Percentiles rank a stretch among this genome's conserved stretches.
Evolutionary conservation across 2,797 vertebrate species (phyloP).

Genomic region (Lagorchestes hirsutus): DNA sequence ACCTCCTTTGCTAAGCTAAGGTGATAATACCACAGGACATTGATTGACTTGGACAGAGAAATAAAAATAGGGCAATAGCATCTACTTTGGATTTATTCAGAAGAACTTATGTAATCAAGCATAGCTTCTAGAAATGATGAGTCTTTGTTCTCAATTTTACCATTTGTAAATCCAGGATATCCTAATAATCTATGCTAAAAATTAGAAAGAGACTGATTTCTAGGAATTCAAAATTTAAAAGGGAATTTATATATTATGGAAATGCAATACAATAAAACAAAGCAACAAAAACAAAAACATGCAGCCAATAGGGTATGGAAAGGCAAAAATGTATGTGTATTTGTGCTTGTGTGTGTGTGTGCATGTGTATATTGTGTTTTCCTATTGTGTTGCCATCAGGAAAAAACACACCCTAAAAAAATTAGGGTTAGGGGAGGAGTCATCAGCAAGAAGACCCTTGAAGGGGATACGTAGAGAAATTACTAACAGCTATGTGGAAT

Average conservation of each 20-base stretch:
- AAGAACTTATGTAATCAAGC: neutral
- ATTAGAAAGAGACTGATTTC: neutral
- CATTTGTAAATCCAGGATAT: neutral
- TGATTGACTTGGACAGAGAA: neutral
- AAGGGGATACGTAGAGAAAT: neutral
- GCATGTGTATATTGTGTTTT: too few species aligned
- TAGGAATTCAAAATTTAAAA: neutral
- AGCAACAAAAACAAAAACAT: neutral
- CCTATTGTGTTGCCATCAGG: neutral
- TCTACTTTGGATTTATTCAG: neutral
- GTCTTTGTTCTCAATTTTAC: neutral
- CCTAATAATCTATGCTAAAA: neutral
- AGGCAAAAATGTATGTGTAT: neutral
- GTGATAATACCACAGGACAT: neutral
- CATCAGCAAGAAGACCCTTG: neutral
- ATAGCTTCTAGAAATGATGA: neutral
- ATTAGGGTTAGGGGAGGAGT: neutral
- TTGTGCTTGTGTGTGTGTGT: neutral
- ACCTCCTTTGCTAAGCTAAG: neutral
- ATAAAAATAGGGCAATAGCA: neutral
- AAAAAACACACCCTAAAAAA: neutral
- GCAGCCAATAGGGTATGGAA: neutral
- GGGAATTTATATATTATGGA: neutral
- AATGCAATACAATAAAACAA: neutral
- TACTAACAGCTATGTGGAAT: neutral